Conservation (phyloP, 1,140 invertebrate genomes). For the Adelges cooleyi region DNA sequence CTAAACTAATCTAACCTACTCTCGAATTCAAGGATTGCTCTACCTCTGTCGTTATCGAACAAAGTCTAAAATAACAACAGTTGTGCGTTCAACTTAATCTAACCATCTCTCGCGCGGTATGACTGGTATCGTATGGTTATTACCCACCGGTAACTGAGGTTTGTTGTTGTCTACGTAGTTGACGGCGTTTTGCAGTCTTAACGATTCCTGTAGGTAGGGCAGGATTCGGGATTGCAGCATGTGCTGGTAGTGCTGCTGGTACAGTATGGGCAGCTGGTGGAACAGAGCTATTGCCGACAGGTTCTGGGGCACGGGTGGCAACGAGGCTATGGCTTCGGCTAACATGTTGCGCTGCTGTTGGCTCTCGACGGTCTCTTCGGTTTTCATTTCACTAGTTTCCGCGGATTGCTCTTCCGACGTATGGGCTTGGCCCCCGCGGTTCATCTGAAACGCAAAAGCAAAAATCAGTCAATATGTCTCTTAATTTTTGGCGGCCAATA, state of each 20-base stretch:
- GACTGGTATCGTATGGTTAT: no score
- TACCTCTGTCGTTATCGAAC: no score
- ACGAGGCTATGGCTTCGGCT: slow-evolving; percentile 19
- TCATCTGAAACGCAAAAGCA: slow-evolving; percentile 22
- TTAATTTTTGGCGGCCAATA: no score
- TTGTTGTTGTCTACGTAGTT: background rate
- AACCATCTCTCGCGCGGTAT: no score
- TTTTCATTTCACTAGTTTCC: background rate
- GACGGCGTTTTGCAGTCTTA: slow-evolving; percentile 3
- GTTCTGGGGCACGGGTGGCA: slow-evolving; percentile 17
- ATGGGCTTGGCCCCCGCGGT: background rate
- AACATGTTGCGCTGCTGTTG: slow-evolving; percentile 7
- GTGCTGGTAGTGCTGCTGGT: slow-evolving; percentile 31
- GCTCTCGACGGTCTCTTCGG: background rate
- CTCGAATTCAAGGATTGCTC: no score
- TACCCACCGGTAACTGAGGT: background rate
- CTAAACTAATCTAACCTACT: no score
- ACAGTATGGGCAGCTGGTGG: slow-evolving; percentile 29
- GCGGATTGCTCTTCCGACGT: background rate
- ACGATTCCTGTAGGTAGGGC: slow-evolving; percentile 33
- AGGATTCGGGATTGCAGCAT: slow-evolving; percentile 30
- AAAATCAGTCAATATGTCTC: no score
- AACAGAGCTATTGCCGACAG: slow-evolving; percentile 17
- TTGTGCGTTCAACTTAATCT: no score
- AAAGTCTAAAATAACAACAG: no score